These are phyloP conservation scores for Aelia acuminata DNA, from an alignment of 2,888 invertebrate species.

Conservation along the genomic window DNA sequence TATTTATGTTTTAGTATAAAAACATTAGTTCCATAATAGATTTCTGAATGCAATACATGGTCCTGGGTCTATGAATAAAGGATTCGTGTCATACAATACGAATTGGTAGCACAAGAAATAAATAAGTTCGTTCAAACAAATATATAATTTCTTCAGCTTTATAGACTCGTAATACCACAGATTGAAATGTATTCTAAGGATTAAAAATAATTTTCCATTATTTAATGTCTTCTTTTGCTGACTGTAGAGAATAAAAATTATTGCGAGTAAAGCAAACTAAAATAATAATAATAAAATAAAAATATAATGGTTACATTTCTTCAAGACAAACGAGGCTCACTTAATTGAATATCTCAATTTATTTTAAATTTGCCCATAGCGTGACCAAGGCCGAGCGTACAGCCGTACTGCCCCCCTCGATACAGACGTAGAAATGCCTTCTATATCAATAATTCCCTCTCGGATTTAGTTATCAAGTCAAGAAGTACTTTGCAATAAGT, in stretches of 20 bases:
- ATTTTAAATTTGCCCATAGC: neutral
- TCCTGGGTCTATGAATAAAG: too few relatives aligned
- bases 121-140: too few relatives aligned
- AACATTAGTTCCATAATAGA: too few relatives aligned
- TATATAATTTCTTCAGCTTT: too few relatives aligned
- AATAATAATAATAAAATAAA: neutral
- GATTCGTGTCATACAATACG: too few relatives aligned
- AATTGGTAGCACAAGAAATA: too few relatives aligned
- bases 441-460: neutral
- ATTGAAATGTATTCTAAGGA: too few relatives aligned
- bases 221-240: neutral
- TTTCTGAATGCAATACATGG: too few relatives aligned
- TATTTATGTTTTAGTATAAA: too few relatives aligned
- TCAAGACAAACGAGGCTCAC: neutral
- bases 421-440: neutral
- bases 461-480: neutral
- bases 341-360: slow-evolving; percentile 34
- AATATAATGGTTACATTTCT: neutral
- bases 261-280: neutral
- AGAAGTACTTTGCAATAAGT: slow-evolving; percentile 2
- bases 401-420: neutral
- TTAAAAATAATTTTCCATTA: too few relatives aligned
- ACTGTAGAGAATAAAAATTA: neutral
- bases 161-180: too few relatives aligned
- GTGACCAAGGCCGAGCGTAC: neutral